Evolutionary conservation across 2,113 vertebrate genomes (phyloP).

Genomic region (Capra hircus): DNA sequence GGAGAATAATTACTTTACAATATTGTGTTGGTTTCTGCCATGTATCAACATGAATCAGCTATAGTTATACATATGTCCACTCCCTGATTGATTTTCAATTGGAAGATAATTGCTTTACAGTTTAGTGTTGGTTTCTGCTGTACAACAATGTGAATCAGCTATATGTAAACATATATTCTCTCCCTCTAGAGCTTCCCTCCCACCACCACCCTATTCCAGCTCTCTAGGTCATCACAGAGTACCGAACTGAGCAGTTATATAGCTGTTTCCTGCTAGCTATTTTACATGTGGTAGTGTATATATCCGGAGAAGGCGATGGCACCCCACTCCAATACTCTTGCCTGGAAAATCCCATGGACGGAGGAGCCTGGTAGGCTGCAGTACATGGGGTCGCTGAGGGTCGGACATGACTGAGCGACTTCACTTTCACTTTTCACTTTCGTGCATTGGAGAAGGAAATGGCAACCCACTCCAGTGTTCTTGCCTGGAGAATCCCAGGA

Average conservation of each 20-base stretch:
- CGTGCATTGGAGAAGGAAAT: too few relatives aligned
- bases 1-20: not conserved
- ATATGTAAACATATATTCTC: not conserved
- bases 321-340: too few relatives aligned
- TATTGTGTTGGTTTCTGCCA: not conserved
- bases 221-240: not conserved
- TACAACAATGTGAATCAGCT: not conserved
- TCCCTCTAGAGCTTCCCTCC: not conserved
- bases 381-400: too few relatives aligned
- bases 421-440: too few relatives aligned
- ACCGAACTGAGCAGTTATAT: not conserved
- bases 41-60: not conserved
- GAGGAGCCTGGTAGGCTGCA: too few relatives aligned
- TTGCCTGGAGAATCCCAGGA: too few relatives aligned
- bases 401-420: too few relatives aligned
- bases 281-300: not conserved
- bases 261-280: not conserved
- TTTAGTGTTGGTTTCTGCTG: not conserved
- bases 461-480: too few relatives aligned
- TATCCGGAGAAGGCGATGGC: not conserved
- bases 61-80: not conserved
- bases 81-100: not conserved
- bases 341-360: too few relatives aligned
- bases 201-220: not conserved
- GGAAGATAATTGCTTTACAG: not conserved